These are phyloP conservation scores for Regulus satrapa DNA, from an alignment of 2,113 vertebrate genomes.

Conservation along the genomic window DNA sequence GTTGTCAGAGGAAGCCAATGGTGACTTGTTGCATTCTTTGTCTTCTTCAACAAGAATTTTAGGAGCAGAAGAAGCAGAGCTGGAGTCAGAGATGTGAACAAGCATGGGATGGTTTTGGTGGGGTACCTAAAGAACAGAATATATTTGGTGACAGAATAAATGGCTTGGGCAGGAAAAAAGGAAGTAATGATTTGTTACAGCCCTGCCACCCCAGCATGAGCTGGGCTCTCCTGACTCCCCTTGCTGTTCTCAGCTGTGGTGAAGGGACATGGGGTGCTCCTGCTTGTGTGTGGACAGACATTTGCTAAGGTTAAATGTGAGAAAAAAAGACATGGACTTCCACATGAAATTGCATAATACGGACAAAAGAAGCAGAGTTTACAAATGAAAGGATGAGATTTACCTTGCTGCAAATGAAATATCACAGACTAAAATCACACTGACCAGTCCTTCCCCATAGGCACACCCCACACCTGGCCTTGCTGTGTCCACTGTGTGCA, in stretches of 20 bases:
- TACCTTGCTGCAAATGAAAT: neutral
- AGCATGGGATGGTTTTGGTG: neutral
- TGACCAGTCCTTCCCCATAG: neutral
- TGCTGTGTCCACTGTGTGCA: neutral
- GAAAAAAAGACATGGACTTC: neutral
- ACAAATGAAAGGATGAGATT: neutral
- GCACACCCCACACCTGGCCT: neutral
- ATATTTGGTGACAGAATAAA: neutral
- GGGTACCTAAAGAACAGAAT: neutral
- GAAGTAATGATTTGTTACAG: neutral
- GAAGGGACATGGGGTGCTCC: fast-evolving
- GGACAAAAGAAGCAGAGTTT: neutral
- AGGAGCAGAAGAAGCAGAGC: neutral
- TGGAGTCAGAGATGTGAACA: neutral
- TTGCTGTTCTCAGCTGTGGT: neutral
- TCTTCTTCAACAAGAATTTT: neutral
- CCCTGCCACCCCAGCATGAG: neutral
- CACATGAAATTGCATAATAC: neutral
- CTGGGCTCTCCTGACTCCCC: neutral
- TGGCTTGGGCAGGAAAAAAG: neutral
- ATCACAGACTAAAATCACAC: neutral
- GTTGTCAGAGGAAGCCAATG: neutral
- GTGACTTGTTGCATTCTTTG: neutral
- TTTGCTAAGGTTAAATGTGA: neutral
- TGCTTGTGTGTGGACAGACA: neutral